Percentiles rank a stretch among this genome's conserved stretches.
Evolutionary conservation across 2,113 vertebrate species (phyloP).

Genomic region (Tichodroma muraria): DNA sequence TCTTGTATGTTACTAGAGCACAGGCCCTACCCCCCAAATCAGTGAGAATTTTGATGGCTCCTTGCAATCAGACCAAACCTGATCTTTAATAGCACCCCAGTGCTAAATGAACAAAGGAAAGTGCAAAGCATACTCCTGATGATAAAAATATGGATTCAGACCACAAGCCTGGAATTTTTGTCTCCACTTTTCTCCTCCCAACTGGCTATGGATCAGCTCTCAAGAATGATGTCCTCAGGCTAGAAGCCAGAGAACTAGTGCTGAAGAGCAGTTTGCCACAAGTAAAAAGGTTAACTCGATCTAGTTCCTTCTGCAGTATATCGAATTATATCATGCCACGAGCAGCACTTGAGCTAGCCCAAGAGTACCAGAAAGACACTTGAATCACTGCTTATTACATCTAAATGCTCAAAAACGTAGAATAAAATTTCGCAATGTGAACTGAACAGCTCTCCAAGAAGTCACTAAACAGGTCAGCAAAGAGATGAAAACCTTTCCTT

Average conservation of each 20-base stretch:
- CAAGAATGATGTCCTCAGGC: background rate
- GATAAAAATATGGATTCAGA: background rate
- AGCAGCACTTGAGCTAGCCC: background rate
- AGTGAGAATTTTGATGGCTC: background rate
- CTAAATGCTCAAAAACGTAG: background rate
- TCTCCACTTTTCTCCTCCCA: background rate
- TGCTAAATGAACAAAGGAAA: background rate
- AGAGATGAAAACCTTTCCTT: background rate
- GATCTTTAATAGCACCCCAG: background rate
- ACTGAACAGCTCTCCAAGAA: background rate
- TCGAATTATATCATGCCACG: background rate
- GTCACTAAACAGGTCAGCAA: background rate
- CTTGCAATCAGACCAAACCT: background rate
- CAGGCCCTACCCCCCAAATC: background rate
- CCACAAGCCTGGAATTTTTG: background rate
- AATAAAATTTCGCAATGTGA: background rate
- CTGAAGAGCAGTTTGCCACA: background rate
- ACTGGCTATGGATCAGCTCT: background rate
- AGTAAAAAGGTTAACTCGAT: background rate
- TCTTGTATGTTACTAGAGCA: background rate
- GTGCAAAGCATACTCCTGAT: background rate
- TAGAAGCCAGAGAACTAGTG: background rate
- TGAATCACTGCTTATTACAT: background rate
- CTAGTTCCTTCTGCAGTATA: background rate
- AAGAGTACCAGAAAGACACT: background rate